Evolutionary conservation across 2,888 invertebrate species (phyloP).

Genomic region (Aporophyla lueneburgensis): DNA sequence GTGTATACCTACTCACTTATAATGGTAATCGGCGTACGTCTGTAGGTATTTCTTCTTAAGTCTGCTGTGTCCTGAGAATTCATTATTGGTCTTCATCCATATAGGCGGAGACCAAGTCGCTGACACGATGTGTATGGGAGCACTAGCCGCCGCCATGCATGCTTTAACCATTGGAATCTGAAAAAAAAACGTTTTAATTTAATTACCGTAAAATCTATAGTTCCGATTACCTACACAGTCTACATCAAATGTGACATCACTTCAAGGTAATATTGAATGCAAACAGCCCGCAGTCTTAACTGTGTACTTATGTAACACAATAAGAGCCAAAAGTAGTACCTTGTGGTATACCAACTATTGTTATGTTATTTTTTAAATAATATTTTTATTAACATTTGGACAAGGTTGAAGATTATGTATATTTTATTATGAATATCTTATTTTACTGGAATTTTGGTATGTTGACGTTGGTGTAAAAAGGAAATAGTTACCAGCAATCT

Average conservation of each 20-base stretch:
- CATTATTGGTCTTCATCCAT: slow-evolving; percentile 92
- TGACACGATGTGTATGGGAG: slow-evolving; percentile 81
- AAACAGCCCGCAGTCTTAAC: not conserved
- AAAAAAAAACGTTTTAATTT: not conserved
- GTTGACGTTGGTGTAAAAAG: not conserved
- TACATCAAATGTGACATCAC: not conserved
- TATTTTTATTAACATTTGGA: not conserved
- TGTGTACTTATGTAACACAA: not conserved
- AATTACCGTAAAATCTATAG: not conserved
- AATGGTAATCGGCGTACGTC: slow-evolving; percentile 94
- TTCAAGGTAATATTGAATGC: not conserved
- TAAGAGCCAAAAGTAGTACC: not conserved
- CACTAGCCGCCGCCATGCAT: slow-evolving; percentile 76
- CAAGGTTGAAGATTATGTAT: not conserved
- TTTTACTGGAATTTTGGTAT: not conserved
- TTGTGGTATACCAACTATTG: not conserved
- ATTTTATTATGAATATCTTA: not conserved
- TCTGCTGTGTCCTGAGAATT: slow-evolving; percentile 86
- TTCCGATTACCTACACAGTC: not conserved
- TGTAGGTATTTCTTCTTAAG: slow-evolving; percentile 91
- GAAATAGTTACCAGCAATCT: too few relatives aligned
- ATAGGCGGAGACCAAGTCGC: slow-evolving; percentile 91
- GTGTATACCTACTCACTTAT: slow-evolving; percentile 85
- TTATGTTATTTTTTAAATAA: not conserved
- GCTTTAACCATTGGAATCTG: slow-evolving; percentile 87